A percentile compares a stretch with the other conserved stretches of the same genome.
Conservation (phyloP, 92 coral and sea anemone species). For the Galaxea fascicularis region DNA sequence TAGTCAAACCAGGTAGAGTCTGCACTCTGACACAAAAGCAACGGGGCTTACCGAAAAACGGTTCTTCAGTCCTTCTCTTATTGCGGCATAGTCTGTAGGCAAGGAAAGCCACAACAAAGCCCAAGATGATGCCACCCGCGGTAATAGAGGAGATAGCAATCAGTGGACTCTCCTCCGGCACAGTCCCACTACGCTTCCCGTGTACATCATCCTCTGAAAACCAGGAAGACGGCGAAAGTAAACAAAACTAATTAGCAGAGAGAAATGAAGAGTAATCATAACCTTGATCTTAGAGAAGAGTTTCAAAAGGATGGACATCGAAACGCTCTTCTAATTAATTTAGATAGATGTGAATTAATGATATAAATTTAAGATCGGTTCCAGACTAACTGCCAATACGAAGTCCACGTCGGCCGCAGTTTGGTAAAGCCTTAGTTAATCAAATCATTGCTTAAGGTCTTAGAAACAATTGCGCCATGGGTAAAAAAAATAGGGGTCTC, state of each 20-base stretch:
- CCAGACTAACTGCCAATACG: no score
- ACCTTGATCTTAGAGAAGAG: background rate
- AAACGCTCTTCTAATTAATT: no score
- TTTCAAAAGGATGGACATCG: no score
- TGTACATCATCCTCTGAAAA: background rate
- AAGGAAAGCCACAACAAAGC: slow-evolving; percentile 32
- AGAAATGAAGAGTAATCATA: no score
- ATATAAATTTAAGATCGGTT: no score
- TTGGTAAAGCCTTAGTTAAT: no score
- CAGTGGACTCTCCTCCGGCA: background rate
- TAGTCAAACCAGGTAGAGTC: no score
- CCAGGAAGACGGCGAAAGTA: background rate
- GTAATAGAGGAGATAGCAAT: slow-evolving; percentile 41
- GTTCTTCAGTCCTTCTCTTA: slow-evolving; percentile 14
- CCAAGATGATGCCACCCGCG: slow-evolving; percentile 38
- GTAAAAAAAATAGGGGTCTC: no score
- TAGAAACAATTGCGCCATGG: no score
- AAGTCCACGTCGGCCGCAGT: no score
- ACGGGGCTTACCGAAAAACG: slow-evolving; percentile 26
- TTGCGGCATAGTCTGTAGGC: slow-evolving; percentile 30
- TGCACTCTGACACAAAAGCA: background rate
- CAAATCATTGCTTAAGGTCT: no score
- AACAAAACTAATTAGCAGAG: background rate
- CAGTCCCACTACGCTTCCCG: background rate
- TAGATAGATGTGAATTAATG: no score